These are phyloP conservation scores for Notocelia uddmanniana DNA, from an alignment of 2,888 invertebrate species.

Conservation along the genomic window DNA sequence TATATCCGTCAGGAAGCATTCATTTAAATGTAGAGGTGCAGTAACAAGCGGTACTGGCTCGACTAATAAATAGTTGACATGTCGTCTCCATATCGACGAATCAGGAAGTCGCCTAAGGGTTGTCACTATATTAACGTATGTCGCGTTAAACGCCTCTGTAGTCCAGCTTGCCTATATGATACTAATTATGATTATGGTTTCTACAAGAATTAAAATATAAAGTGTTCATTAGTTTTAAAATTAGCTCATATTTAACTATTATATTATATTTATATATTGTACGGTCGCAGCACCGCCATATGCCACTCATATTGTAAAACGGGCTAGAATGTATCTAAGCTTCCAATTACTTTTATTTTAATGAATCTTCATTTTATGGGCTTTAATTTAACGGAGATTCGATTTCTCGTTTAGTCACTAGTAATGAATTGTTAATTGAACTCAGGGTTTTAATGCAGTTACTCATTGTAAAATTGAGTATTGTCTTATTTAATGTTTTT, in stretches of 20 bases:
- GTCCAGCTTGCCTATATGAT: too few relatives aligned
- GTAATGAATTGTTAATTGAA: slow-evolving; percentile 17
- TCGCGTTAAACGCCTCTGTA: too few relatives aligned
- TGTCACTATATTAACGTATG: too few relatives aligned
- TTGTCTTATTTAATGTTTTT: slow-evolving; percentile 6
- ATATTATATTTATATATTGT: not conserved
- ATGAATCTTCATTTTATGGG: slow-evolving; percentile 19
- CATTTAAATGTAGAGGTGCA: too few relatives aligned
- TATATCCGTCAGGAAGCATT: too few relatives aligned
- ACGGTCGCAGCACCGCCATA: not conserved
- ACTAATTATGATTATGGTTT: not conserved
- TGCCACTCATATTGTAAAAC: not conserved
- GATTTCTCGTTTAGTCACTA: slow-evolving; percentile 17
- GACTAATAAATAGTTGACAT: too few relatives aligned
- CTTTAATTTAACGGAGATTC: slow-evolving; percentile 24
- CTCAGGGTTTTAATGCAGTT: not conserved
- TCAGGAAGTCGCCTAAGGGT: too few relatives aligned
- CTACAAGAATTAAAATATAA: not conserved
- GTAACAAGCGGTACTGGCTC: too few relatives aligned
- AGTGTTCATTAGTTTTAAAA: not conserved
- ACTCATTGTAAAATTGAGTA: not conserved
- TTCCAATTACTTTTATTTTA: slow-evolving; percentile 11
- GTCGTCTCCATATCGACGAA: too few relatives aligned
- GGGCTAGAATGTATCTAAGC: not conserved
- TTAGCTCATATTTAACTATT: too few relatives aligned